A percentile compares a stretch with the other conserved stretches of the same genome.
Conservation (phyloP, 2,797 vertebrate genomes). For the Sebastolobus alascanus region DNA sequence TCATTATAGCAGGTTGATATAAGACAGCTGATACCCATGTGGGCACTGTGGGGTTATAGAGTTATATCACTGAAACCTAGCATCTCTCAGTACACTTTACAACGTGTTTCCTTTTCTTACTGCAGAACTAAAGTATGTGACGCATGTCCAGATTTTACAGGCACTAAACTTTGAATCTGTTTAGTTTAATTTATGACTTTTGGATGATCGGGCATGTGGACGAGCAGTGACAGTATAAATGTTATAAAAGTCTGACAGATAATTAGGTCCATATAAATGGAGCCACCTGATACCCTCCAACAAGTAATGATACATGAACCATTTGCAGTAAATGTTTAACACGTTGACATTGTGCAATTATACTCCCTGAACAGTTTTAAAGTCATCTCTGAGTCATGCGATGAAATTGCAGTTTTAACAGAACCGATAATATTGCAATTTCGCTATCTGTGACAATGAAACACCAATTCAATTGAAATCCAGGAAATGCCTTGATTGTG, state of each 20-base stretch:
- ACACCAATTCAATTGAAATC: constrained; percentile 36
- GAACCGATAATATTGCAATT: constrained; percentile 59
- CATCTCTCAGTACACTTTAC: neutral
- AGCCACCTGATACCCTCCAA: constrained; percentile 44
- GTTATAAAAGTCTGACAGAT: constrained; percentile 21
- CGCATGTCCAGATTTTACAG: constrained; percentile 1
- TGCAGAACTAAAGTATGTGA: constrained; percentile 13
- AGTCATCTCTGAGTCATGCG: constrained; percentile 4
- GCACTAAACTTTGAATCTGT: constrained; percentile 5
- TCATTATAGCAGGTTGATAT: constrained; percentile 58
- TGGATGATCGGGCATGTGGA: neutral
- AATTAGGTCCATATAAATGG: constrained; percentile 37
- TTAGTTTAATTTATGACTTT: constrained; percentile 18
- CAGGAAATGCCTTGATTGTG: constrained; percentile 45
- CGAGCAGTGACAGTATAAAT: neutral
- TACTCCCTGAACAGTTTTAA: constrained; percentile 24
- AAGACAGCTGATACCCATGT: constrained; percentile 56
- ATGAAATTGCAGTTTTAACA: constrained; percentile 48
- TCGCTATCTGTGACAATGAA: constrained; percentile 41
- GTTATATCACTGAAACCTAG: constrained; percentile 9
- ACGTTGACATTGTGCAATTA: neutral
- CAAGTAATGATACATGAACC: constrained; percentile 19
- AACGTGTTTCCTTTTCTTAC: constrained; percentile 7
- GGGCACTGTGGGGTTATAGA: constrained; percentile 8
- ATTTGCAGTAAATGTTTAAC: neutral